Evolutionary conservation across 1,140 invertebrate genomes (phyloP), one percentile per base, ranked within the genome.

Genomic region (Solen grandis): DNA sequence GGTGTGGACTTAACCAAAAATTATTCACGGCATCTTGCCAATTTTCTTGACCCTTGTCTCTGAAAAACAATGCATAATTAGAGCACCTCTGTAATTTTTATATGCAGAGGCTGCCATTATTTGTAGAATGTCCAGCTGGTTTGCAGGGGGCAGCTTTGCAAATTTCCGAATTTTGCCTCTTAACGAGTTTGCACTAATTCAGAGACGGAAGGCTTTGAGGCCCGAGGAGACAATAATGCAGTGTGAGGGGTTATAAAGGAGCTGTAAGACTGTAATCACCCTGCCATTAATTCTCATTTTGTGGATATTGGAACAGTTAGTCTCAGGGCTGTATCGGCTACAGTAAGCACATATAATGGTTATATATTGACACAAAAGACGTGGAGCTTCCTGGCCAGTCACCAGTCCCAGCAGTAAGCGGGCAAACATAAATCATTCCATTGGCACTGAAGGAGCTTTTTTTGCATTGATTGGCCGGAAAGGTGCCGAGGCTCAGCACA

Each of bases 221-320:
- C 50, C 55, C 68, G 57, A 57, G 55, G 55, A 70, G 68, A 55
- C 36, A 19, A 8, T 31, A 31, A 16, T 46, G 38, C 22, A 27
- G 31, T n/a, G 55, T 31, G 68, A 19, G 27, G 5, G 5, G 27
- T 19, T n/a, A 8, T 5, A n/a, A 27, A 55, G 27, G 5, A 55
- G 13, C 62, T 25, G 35, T 46, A 41, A n/a, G 19, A 57, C 38
- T 66, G 25, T 76, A 66, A 76, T 41, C 74, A 22, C 25, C 54
- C 22, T 29, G n/a, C 35, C 74, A 76, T 76, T 63, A 54, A 76
- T 76, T 76, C 74, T 66, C 74, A 76, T 76, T 76, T 76, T 38
- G n/a, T 33, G 22, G 27, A 35, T n/a, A 76, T 38, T 76, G 19
- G 31, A 46, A n/a, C 50, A 4, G 33, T 27, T 25, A 19, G 66